Base-by-base conservation (phyloP, 2,888 invertebrate species). In the Danaus chrysippus region DNA sequence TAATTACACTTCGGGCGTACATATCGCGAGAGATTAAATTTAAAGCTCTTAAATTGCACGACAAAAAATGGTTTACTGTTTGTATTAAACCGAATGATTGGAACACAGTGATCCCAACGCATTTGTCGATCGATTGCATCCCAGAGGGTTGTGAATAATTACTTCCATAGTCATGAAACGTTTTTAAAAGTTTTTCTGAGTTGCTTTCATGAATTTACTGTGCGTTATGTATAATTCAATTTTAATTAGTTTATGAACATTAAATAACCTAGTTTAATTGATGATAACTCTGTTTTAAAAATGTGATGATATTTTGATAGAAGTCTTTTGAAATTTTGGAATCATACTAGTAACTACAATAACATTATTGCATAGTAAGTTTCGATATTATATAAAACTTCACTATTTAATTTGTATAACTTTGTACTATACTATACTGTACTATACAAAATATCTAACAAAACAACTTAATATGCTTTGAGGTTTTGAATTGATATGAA, bases 171-270 rank as follows among this genome's bases (percentile, higher is more conserved):
- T 59, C 59, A 62, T 57, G 58, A 44, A 41, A 58, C 58, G 54
- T 54, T 62, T 62, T 62, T 54, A 62, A 62, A 62, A 58, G 57
- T 46, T 54, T 53, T 62, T 56, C 62, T 52, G 53, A 41, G 23
- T 52, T 49, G 15, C 44, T 54, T 62, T 58, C 62, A 58, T 58
- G 46, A 53, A 43, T 57, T 53, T 11, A 41, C 58, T 53, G 41
- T 49, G 11, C 6, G 10, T 1, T 17, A 49, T 17, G 10, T 49
- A 17, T n/a, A n/a, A 17, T 15, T 10, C 43, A 49, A 1, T 1
- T 49, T 49, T 49, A 49, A 49, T 49, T 49, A 49, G 17, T 49
- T 49, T 17, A 17, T 17, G 49, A 17, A 49, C 11, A 10, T 49
- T 17, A 10, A 49, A 49, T 49, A 17, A 10, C n/a, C n/a, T n/a